Base-by-base conservation (phyloP, 2,888 invertebrate genomes). In the Caenorhabditis imperialis region DNA sequence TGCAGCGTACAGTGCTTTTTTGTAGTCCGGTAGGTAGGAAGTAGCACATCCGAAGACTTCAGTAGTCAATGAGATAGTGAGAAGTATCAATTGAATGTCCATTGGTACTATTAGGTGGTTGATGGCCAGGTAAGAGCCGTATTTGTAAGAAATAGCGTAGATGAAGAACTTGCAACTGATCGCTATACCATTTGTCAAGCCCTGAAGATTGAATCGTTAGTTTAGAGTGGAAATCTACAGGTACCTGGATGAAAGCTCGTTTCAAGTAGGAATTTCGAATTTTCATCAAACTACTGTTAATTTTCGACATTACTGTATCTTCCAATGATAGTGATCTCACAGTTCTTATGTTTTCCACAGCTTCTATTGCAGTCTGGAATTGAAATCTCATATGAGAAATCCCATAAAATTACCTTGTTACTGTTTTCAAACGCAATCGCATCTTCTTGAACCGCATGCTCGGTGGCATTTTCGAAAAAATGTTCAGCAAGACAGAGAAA, bases 331-430 rank as follows among this genome's bases (percentile, higher is more conserved):
- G 77, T 12, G 89, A 84, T 10, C 89, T 88, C 5, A 90, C 89
- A 2, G 89, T 89, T 51, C 88, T 78, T 1, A 90, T 87, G 58
- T 89, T 89, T 73, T 89, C 89, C 25, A 90, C 83, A 3, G 88
- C 88, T 79, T 90, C 90, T 25, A 88, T 82, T 6, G 89, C 89
- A 25, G 89, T 79, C 85, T 86, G 48, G n/a, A n/a, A n/a, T n/a
- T n/a, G n/a, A 14, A 7, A 33, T 12, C n/a, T 4, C 3, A 27
- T n/a, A 27, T 3, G 12, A 8, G 1, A 4, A 2, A 16, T 16
- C 7, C 27, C 20, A 5, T 18, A 12, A 27, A 20, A 51, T 61
- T 7, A 71, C 70, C 45, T 55, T 54, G 38, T 73, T 73, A 38
- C 65, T 67, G 14, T 73, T 73, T 30, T 73, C 73, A 51, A 73